Base-by-base conservation (phyloP, 2,888 invertebrate species). In the Notodonta dromedarius region DNA sequence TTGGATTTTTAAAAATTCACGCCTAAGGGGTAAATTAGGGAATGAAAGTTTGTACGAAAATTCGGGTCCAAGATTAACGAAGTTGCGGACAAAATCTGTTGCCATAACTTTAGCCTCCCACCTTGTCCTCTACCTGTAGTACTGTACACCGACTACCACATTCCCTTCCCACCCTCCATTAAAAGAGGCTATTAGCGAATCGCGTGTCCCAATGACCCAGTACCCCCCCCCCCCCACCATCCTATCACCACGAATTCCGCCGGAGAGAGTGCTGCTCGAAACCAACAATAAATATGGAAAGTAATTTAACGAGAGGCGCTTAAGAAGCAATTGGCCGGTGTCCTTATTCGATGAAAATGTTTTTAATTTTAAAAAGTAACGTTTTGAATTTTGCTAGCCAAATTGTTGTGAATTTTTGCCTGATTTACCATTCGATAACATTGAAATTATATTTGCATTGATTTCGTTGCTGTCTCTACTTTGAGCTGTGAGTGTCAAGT, bases 201-300 rank as follows among this genome's bases (percentile, higher is more conserved):
- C 73, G 65, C 60, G 72, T 78, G 89, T 74, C 85, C 88, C 80
- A 75, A 70, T 88, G 79, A 88, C 90, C 88, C 77, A 86, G 83
- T 78, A 39, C 24, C 54, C 39, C 39, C 39, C 54, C n/a, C 69
- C 69, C 70, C 63, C 73, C 71, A 74, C 12, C 11, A 39, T 13
- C 44, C 14, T 12, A 42, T 16, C 77, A 78, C 71, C 69, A 75
- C 78, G 74, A 71, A 79, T 78, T 77, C 83, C 84, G 68, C 73
- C 71, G 81, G 89, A 81, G 88, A 90, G 90, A 89, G 88, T 86
- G 79, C 76, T 44, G 77, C 76, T 74, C 77, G 74, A 75, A 82
- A 84, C 78, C 78, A 79, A 80, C 86, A 82, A 86, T 87, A 86
- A 88, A 88, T 85, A 86, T 88, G 88, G 86, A 86, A 89, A 90